Evolutionary conservation across 2,113 vertebrate genomes (phyloP), one percentile per base, ranked within the genome.

Genomic region (Alces alces): DNA sequence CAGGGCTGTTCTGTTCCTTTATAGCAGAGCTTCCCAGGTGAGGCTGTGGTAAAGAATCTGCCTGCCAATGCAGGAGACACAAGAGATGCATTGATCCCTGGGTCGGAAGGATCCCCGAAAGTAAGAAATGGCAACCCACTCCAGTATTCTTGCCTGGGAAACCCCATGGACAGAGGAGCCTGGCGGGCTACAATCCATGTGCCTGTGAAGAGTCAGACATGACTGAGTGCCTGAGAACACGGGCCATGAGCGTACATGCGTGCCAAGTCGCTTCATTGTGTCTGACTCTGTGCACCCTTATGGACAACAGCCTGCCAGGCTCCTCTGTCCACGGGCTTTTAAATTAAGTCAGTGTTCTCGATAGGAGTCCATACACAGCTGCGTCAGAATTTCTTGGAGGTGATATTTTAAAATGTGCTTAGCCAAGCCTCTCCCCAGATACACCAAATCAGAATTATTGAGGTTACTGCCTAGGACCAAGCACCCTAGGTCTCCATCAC

Each of bases 321-420:
- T 39, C 19, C 66, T 23, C n/a, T 21, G n/a, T 70, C 66, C 79
- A 45, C 88, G 66, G 36, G 9, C 19, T 47, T 86, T 91, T 66
- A 2, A 14, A 10, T 87, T 86, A 86, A 93, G 16, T 64, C 52
- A 61, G 10, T 33, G n/a, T 55, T 92, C 66, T 96, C 70, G 78
- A 5, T 17, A 61, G 45, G 25, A 7, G 33, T 64, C 58, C 30
- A 12, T 30, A 92, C 14, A 33, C 15, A 55, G 45, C 27, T 43
- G 7, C 13, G 19, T 66, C 87, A 85, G 50, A 90, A 55, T 58
- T 57, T 76, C 39, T 86, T 61, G 52, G 47, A 91, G 55, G 36
- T 36, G 19, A 8, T 45, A 36, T 70, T 96, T 86, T 83, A 30
- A 93, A 87, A 78, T 39, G 21, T 58, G 12, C 25, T 1, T 47